Evolutionary conservation across 2,888 invertebrate genomes (phyloP), one percentile per base, ranked within the genome.

Genomic region (Sphaeridia pumilis): DNA sequence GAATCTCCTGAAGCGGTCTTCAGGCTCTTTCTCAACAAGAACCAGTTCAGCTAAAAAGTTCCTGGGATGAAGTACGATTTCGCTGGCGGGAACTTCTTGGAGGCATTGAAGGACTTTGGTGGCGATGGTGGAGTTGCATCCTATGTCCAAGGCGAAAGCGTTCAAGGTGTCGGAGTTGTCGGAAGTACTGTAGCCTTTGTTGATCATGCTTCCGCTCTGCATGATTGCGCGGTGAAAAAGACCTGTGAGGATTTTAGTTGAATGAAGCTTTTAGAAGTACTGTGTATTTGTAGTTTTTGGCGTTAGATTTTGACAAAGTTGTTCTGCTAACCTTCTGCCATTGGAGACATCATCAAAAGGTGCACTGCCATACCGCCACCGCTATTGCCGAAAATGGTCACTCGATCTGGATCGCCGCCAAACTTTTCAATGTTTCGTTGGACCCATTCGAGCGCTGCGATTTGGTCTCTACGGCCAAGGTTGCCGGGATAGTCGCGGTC

Each of bases 261-360:
- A n/a, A n/a, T n/a, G n/a, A n/a, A n/a, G n/a, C n/a, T n/a, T n/a
- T n/a, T n/a, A n/a, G n/a, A n/a, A n/a, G n/a, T n/a, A n/a, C n/a
- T n/a, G n/a, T n/a, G n/a, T n/a, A n/a, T n/a, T n/a, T n/a, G n/a
- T n/a, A n/a, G n/a, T n/a, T n/a, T n/a, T n/a, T n/a, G n/a, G n/a
- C n/a, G n/a, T n/a, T n/a, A n/a, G n/a, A n/a, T n/a, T n/a, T n/a
- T n/a, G n/a, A n/a, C n/a, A n/a, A n/a, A n/a, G n/a, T n/a, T n/a
- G n/a, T n/a, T n/a, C n/a, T n/a, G n/a, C n/a, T n/a, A n/a, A 52
- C 57, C 57, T 42, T 35, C 38, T 24, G 42, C 35, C 52, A 54
- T 54, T 14, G 55, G 48, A 20, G 57, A 55, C 1, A 57, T 26
- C 7, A 57, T 20, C 17, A 52, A 52, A 2, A 51, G n/a, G 26